A percentile compares a stretch with the other conserved stretches of the same genome.
phyloP scores from a whole-genome alignment of 1,140 invertebrate species.

The Drosophila mayri region DNA sequence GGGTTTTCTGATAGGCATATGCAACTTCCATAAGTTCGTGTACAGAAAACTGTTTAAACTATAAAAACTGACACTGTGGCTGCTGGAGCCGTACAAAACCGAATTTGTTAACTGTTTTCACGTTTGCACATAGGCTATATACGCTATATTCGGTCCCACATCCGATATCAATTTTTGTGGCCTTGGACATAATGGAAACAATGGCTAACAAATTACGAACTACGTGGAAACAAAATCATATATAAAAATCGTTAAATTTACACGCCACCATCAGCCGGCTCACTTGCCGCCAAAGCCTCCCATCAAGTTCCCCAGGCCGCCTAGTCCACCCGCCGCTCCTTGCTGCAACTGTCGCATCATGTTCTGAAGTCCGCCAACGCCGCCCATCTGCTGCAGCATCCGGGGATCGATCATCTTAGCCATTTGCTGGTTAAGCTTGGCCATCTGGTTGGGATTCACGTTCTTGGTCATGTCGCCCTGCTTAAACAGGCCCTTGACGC shows the following conservation, averaged over 20 bases:
- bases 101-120: conserved; percentile 52
- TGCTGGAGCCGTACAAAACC: conserved; percentile 48
- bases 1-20: conserved; percentile 30
- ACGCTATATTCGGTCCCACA: conserved; percentile 30
- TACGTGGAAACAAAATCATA: conserved; percentile 70
- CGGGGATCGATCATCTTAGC: conserved; percentile 99
- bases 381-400: conserved; percentile 97
- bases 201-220: conserved; percentile 71
- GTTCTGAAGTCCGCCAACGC: conserved; percentile 97
- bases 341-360: conserved; percentile 99
- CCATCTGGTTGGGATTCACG: conserved; percentile 99
- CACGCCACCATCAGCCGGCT: conserved; percentile 21
- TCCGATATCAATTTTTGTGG: conserved; percentile 46
- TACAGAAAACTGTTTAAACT: conserved; percentile 55
- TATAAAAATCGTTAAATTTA: conserved; percentile 64
- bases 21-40: conserved; percentile 36
- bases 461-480: conserved; percentile 99
- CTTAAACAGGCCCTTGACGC: conserved; percentile 99
- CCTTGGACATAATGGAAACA: conserved; percentile 51
- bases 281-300: conserved; percentile 87
- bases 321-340: conserved; percentile 90
- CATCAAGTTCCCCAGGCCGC: conserved; percentile 89
- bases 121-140: conserved; percentile 23
- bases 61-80: conserved; percentile 51
- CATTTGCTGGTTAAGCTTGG: conserved; percentile 99